Percentiles rank a stretch among this genome's conserved stretches.
These are phyloP conservation scores for Grallaria varia DNA, from an alignment of 2,113 vertebrate genomes.

Conservation along the genomic window DNA sequence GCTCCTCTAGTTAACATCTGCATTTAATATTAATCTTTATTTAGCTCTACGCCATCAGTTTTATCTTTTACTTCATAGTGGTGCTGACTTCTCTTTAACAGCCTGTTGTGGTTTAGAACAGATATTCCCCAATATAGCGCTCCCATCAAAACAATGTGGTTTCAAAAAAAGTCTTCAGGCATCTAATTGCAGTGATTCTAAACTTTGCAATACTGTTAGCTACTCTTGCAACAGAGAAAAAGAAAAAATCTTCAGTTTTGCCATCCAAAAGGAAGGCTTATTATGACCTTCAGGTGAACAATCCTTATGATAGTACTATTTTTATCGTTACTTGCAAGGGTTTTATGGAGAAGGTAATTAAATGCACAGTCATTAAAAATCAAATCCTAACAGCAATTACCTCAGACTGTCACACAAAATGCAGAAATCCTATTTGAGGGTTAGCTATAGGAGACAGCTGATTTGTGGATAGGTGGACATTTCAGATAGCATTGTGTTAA, in stretches of 20 bases:
- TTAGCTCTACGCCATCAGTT: background rate
- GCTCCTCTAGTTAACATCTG: background rate
- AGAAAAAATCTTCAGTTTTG: background rate
- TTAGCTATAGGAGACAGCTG: background rate
- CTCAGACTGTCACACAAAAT: background rate
- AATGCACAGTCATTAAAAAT: background rate
- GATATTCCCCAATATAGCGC: background rate
- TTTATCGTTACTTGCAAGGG: background rate
- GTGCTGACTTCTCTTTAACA: background rate
- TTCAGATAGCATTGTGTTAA: background rate
- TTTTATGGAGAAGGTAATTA: background rate
- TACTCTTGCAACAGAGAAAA: background rate
- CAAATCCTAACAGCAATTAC: background rate
- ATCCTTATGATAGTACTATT: background rate
- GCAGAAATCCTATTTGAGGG: background rate
- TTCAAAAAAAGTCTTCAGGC: background rate
- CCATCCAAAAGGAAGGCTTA: background rate
- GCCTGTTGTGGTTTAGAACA: background rate
- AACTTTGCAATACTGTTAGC: background rate
- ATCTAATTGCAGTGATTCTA: background rate
- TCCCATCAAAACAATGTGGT: background rate
- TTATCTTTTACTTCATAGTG: background rate
- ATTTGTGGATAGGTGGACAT: background rate
- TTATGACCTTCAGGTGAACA: background rate
- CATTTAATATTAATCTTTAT: background rate